These are phyloP conservation scores for Araneus ventricosus DNA, from an alignment of 1,140 invertebrate genomes.

Conservation along the genomic window DNA sequence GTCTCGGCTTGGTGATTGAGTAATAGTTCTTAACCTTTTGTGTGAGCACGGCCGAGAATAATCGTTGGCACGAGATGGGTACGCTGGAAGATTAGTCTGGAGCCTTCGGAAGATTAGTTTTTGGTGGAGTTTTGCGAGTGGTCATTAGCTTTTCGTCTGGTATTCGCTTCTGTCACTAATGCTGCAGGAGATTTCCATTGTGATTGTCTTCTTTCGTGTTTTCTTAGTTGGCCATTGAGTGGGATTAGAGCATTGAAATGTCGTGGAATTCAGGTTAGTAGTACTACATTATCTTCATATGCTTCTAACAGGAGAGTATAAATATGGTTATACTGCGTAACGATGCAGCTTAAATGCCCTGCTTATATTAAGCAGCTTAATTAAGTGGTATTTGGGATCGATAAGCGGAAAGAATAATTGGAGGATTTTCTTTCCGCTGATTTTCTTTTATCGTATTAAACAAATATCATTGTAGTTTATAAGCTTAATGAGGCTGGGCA, in stretches of 20 bases:
- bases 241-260: neutral
- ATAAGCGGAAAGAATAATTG: neutral
- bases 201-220: constrained; percentile 36
- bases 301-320: neutral
- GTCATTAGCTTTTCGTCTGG: neutral
- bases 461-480: too few species aligned
- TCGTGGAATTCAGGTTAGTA: neutral
- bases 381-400: neutral
- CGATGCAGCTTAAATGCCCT: neutral
- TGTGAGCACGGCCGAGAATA: constrained; percentile 27
- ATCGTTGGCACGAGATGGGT: neutral
- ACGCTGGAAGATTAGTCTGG: neutral
- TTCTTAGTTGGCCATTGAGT: neutral
- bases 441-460: too few species aligned
- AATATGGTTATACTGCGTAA: neutral
- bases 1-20: neutral
- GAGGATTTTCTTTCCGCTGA: too few species aligned
- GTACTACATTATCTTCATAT: neutral
- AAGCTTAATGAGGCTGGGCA: too few species aligned
- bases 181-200: neutral
- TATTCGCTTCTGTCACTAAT: neutral
- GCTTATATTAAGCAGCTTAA: neutral
- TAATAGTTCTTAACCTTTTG: constrained; percentile 42
- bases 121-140: neutral
- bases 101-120: constrained; percentile 29